Evolutionary conservation across 2,113 vertebrate species (phyloP).

Genomic region (Hydrochoerus hydrochaeris): DNA sequence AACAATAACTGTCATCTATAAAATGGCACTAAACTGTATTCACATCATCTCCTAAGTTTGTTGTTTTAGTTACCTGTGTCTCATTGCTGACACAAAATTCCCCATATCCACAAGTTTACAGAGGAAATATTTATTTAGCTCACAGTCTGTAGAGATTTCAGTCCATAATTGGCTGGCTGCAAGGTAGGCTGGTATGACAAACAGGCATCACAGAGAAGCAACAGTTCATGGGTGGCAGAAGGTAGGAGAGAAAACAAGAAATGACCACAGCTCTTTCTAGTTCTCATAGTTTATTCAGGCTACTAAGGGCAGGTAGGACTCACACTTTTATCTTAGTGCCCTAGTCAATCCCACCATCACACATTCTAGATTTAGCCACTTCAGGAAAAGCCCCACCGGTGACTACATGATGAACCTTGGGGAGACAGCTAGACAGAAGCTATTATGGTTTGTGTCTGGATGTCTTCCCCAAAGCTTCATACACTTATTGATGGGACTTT

Average conservation of each 20-base stretch:
- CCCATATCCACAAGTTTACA: background rate
- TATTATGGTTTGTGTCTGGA: no score
- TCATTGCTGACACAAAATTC: background rate
- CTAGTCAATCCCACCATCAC: background rate
- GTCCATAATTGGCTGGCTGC: background rate
- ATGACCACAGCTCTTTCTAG: background rate
- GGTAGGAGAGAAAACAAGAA: background rate
- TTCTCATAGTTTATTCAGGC: background rate
- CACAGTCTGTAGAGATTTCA: background rate
- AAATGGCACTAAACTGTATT: background rate
- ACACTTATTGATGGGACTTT: no score
- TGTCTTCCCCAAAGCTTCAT: no score
- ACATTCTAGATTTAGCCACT: background rate
- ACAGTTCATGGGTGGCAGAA: background rate
- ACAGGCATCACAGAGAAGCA: background rate
- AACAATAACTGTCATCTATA: background rate
- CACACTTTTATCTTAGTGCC: background rate
- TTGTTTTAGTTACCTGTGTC: background rate
- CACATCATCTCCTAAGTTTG: background rate
- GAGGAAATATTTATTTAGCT: background rate
- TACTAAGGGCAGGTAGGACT: no score
- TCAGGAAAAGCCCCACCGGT: background rate
- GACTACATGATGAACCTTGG: background rate
- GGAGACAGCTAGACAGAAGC: no score
- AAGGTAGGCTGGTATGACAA: background rate